phyloP scores from a whole-genome alignment of 2,113 vertebrate genomes.

The Sarotherodon lohbergeri region DNA sequence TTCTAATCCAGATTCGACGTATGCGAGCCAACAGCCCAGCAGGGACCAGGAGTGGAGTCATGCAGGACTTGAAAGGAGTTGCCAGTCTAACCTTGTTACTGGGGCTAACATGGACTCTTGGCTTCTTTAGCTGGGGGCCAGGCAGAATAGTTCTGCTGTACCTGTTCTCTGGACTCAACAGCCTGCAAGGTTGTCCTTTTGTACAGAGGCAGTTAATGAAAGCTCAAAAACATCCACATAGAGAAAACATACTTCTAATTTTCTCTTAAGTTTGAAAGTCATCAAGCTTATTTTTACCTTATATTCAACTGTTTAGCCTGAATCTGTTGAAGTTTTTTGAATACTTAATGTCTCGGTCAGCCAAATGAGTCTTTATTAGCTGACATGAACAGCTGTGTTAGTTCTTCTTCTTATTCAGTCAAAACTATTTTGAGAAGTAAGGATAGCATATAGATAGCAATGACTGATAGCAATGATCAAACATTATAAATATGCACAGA shows the following conservation, averaged over 20 bases:
- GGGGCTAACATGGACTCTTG: slow-evolving; percentile 84
- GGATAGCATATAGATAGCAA: neutral
- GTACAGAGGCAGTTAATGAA: neutral
- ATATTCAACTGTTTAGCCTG: neutral
- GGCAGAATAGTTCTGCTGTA: slow-evolving; percentile 78
- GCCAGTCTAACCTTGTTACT: slow-evolving; percentile 83
- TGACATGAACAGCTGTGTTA: neutral
- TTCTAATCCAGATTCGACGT: slow-evolving; percentile 80
- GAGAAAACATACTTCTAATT: neutral
- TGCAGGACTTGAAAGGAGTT: slow-evolving; percentile 79
- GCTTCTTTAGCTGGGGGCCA: slow-evolving; percentile 81
- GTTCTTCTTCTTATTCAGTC: neutral
- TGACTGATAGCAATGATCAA: neutral
- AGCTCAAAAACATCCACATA: neutral
- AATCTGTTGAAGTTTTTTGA: neutral
- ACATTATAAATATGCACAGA: neutral
- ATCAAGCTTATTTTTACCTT: neutral
- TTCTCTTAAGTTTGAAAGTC: neutral
- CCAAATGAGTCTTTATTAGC: neutral
- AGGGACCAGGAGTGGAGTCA: slow-evolving; percentile 51
- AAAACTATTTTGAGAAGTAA: neutral
- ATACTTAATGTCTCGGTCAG: neutral
- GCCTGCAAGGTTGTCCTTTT: slow-evolving; percentile 77
- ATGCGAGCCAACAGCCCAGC: slow-evolving; percentile 71
- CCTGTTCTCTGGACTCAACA: slow-evolving; percentile 84